Base-by-base conservation (phyloP, 64 coral and sea anemone species). In the Porites australiensis region DNA sequence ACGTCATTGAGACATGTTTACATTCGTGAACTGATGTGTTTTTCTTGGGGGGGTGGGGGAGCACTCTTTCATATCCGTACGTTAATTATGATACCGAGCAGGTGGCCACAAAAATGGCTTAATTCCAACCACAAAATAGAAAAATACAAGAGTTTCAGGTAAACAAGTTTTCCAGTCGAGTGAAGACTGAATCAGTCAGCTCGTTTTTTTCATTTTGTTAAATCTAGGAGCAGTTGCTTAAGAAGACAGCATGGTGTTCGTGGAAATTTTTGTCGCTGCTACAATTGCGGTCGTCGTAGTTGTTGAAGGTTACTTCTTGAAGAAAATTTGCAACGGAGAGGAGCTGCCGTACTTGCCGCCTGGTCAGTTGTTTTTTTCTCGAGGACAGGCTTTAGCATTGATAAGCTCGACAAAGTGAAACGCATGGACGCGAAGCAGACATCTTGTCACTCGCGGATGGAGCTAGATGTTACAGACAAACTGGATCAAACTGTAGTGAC, bases 281-380 rank as follows among this genome's bases (percentile, higher is more conserved):
- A 87, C 77, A 43, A 46, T 93, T 10, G 72, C 64, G 11, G 61
- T 64, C 8, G 81, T 85, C 12, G 13, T 87, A 37, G 81, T 60
- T 0, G 61, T 93, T 3, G 91, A 93, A 79, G 49, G 60, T 3
- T 87, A 68, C 44, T 6, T 93, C 16, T 45, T 87, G 46, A 93
- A 64, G 45, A 79, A 79, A 53, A 93, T 93, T 55, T 93, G 91
- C 83, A 77, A 54, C 1, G 91, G 91, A 13, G 74, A 87, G 43
- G 70, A 87, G 18, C 22, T 87, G 2, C 91, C 91, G 10, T 93
- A 87, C 37, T 6, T 84, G 61, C 50, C 46, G 16, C 63, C 67
- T 19, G 81, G 81, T 20, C 81, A 61, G 12, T 49, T 84, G 48
- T 84, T 84, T 50, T n/a, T 84, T 64, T 84, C 81, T 7, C 18